Conservation (phyloP, 92 coral and sea anemone species). For the Galaxea fascicularis region DNA sequence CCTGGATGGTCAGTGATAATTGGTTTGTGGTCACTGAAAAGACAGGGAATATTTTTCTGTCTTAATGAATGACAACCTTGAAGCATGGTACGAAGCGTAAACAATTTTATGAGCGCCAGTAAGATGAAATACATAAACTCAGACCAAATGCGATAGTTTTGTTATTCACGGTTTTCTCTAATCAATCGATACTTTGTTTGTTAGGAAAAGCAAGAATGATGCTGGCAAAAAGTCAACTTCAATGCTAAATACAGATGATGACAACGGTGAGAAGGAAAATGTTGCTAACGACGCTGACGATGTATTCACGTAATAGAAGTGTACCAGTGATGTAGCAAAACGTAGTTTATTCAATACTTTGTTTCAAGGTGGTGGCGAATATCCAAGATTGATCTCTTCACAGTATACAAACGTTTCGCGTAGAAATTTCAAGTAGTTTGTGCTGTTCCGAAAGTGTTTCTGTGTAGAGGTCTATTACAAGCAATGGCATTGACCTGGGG, state of each 20-base stretch:
- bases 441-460: too few species aligned
- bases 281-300: constrained; percentile 30
- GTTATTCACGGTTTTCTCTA: not conserved
- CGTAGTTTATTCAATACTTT: not conserved
- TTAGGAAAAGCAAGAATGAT: constrained; percentile 32
- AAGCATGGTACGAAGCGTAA: too few species aligned
- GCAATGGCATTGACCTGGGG: too few species aligned
- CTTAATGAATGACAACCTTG: too few species aligned
- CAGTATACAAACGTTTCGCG: not conserved
- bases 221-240: constrained; percentile 10
- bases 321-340: not conserved
- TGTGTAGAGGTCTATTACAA: too few species aligned
- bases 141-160: too few species aligned
- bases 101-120: too few species aligned
- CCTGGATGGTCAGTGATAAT: too few species aligned
- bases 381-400: not conserved
- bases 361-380: not conserved
- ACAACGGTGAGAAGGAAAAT: constrained; percentile 48
- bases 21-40: too few species aligned
- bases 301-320: constrained; percentile 9
- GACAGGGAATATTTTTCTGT: too few species aligned
- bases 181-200: not conserved
- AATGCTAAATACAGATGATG: constrained; percentile 21
- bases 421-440: not conserved
- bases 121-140: too few species aligned